Conservation (phyloP, 2,113 vertebrate species). For the Rostratula benghalensis region DNA sequence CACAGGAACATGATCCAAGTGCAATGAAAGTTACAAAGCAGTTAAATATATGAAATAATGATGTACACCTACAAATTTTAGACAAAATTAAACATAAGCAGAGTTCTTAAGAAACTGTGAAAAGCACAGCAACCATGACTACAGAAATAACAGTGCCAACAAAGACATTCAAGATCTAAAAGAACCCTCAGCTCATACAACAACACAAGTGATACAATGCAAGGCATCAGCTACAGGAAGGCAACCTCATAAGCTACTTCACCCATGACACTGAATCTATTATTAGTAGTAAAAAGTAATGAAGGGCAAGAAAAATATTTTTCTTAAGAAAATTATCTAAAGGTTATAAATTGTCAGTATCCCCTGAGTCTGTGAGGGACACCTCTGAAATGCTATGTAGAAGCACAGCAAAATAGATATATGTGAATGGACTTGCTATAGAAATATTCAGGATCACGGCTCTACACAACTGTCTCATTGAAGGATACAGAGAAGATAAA, state of each 20-base stretch:
- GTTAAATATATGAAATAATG: neutral
- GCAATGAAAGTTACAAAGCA: neutral
- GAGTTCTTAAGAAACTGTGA: neutral
- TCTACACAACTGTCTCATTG: neutral
- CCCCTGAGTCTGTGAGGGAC: neutral
- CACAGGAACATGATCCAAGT: neutral
- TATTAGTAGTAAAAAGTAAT: neutral
- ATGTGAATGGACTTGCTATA: neutral
- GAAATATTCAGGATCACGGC: neutral
- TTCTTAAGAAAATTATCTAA: neutral
- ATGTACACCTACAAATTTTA: neutral
- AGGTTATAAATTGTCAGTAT: neutral
- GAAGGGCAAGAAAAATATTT: neutral
- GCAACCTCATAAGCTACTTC: neutral
- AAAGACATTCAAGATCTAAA: neutral
- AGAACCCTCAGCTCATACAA: neutral
- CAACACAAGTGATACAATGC: neutral
- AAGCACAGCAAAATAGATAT: neutral
- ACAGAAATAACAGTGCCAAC: neutral
- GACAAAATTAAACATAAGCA: neutral
- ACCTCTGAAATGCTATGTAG: neutral
- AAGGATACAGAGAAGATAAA: neutral
- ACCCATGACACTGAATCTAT: neutral
- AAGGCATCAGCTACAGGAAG: neutral
- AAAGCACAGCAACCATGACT: neutral